A percentile compares a stretch with the other conserved stretches of the same genome.
These are phyloP conservation scores for Nephila pilipes DNA, from an alignment of 1,140 invertebrate genomes.

Conservation along the genomic window DNA sequence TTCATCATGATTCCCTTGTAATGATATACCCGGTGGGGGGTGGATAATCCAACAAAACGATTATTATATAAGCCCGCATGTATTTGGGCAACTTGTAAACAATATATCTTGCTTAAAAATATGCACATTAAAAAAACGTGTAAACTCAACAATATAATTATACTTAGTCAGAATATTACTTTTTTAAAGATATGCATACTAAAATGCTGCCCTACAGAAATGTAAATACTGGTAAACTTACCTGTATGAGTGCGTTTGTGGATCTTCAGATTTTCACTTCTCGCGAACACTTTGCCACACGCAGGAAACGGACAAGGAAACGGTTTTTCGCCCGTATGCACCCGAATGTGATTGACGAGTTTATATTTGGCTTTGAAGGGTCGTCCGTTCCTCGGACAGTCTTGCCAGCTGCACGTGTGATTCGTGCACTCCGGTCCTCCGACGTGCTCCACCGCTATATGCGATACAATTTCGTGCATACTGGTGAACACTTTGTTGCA, in stretches of 20 bases:
- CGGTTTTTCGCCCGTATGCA: conserved; percentile 99
- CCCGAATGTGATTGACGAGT: conserved; percentile 98
- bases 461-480: conserved; percentile 97
- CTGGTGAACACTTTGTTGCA: conserved; percentile 95
- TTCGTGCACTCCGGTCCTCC: conserved; percentile 98
- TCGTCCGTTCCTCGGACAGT: conserved; percentile 93
- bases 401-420: conserved; percentile 97
- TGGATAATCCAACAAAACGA: no score
- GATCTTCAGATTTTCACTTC: conserved; percentile 99
- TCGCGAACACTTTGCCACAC: conserved; percentile 98
- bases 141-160: no score
- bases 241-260: conserved; percentile 94
- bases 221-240: conserved; percentile 80
- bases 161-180: no score
- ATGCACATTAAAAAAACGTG: no score
- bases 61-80: no score
- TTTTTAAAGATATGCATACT: no score
- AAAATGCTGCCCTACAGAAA: neutral
- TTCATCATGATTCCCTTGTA: no score
- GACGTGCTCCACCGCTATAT: conserved; percentile 97
- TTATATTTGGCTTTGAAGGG: conserved; percentile 99
- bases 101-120: no score
- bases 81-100: no score
- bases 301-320: conserved; percentile 97
- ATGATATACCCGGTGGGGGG: no score